These are phyloP conservation scores for Pseudopleuronectes americanus DNA, from an alignment of 2,797 vertebrate genomes.

Conservation along the genomic window DNA sequence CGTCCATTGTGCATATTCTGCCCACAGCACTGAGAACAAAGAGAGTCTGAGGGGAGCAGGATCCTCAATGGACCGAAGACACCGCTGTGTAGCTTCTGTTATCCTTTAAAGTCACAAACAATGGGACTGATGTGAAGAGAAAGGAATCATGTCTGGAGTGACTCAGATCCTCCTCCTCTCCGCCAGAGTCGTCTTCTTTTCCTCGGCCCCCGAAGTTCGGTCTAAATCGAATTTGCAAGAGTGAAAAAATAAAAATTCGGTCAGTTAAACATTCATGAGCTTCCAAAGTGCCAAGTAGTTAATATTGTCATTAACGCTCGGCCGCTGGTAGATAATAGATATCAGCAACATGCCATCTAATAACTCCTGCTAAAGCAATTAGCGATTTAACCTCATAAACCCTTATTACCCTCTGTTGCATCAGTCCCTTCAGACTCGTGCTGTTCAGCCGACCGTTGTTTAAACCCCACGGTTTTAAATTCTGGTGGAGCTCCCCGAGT, in stretches of 20 bases:
- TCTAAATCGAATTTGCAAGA: conserved; percentile 6
- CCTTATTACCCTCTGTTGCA: conserved; percentile 32
- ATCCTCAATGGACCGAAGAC: conserved; percentile 62
- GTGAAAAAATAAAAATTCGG: no score
- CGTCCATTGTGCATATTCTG: conserved; percentile 72
- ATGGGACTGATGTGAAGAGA: conserved; percentile 69
- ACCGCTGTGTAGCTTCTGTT: conserved; percentile 66
- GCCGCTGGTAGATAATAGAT: not conserved
- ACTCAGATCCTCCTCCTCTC: conserved; percentile 52
- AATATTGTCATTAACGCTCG: conserved; percentile 23
- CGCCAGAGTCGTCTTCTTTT: conserved; percentile 42
- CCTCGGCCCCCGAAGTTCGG: conserved; percentile 37
- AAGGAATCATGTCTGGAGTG: conserved; percentile 49
- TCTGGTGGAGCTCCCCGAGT: conserved; percentile 6
- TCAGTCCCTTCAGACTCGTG: conserved; percentile 31
- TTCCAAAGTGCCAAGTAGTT: conserved; percentile 6
- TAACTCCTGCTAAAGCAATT: conserved; percentile 4
- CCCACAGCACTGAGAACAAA: conserved; percentile 72
- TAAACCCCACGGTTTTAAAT: conserved; percentile 37
- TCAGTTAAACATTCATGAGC: no score
- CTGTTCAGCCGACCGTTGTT: conserved; percentile 26
- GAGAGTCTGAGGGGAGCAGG: conserved; percentile 53
- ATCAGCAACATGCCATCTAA: conserved; percentile 18
- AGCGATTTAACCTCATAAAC: conserved; percentile 19
- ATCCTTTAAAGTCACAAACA: conserved; percentile 76